These are phyloP conservation scores for Aethina tumida DNA, from an alignment of 1,140 invertebrate genomes.

Conservation along the genomic window DNA sequence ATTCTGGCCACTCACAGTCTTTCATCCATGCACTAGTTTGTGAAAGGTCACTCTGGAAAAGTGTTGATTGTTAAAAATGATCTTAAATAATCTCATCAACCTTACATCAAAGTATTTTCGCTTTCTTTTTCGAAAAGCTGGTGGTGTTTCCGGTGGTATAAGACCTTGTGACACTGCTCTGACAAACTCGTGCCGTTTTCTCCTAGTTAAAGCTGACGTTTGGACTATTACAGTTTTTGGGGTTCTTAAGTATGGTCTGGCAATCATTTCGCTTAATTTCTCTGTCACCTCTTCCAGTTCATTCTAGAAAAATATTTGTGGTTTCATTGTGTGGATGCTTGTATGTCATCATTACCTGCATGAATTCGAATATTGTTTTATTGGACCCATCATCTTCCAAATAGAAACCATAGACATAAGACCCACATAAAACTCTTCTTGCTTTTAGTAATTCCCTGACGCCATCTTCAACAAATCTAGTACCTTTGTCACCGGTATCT, in stretches of 20 bases:
- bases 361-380: conserved; percentile 60
- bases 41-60: conserved; percentile 30
- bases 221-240: conserved; percentile 52
- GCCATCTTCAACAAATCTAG: conserved; percentile 54
- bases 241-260: conserved; percentile 52
- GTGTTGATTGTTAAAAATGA: no score
- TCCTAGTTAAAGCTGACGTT: conserved; percentile 45
- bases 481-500: conserved; percentile 36
- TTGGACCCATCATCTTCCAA: conserved; percentile 55
- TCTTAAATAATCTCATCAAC: no score
- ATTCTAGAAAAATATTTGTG: conserved; percentile 39
- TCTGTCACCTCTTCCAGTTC: conserved; percentile 59
- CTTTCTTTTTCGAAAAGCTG: conserved; percentile 40
- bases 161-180: conserved; percentile 54
- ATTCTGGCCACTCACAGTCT: conserved; percentile 51
- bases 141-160: conserved; percentile 55
- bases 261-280: conserved; percentile 56
- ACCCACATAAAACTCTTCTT: conserved; percentile 52
- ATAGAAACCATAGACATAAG: conserved; percentile 60
- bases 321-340: not conserved
- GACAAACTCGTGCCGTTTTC: conserved; percentile 56
- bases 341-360: conserved; percentile 45
- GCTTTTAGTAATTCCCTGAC: conserved; percentile 55
- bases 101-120: conserved; percentile 39
- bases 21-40: conserved; percentile 37